phyloP scores from a whole-genome alignment of 2,797 vertebrate species.

The Alcedo atthis region DNA sequence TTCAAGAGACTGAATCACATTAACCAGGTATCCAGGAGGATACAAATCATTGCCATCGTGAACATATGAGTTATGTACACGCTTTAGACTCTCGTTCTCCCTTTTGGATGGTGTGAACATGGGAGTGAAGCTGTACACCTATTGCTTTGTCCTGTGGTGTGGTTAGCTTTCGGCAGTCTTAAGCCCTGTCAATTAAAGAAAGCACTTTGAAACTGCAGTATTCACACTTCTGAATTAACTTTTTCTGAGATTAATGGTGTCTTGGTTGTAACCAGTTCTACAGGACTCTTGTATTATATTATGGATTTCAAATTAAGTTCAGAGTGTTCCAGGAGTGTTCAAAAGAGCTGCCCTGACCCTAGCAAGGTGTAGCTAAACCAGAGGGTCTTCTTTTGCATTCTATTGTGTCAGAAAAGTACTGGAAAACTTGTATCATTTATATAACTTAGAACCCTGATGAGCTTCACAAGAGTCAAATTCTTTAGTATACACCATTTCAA shows the following conservation, averaged over 20 bases:
- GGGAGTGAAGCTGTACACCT: background rate
- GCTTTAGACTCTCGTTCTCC: background rate
- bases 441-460: background rate
- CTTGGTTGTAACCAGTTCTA: background rate
- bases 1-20: background rate
- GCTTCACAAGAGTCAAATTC: background rate
- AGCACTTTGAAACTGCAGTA: background rate
- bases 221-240: background rate
- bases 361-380: background rate
- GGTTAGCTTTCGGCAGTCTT: background rate
- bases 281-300: background rate
- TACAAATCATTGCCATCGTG: background rate
- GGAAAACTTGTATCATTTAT: background rate
- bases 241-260: background rate
- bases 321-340: background rate
- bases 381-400: background rate
- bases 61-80: background rate
- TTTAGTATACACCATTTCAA: background rate
- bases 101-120: background rate
- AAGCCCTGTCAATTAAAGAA: background rate
- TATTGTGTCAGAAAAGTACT: background rate
- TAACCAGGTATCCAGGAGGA: constrained; percentile 15
- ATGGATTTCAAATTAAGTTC: background rate
- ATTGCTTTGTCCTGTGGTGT: background rate
- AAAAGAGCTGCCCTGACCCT: background rate